These are phyloP conservation scores for Troilus luridus DNA, from an alignment of 2,888 invertebrate genomes.

Conservation along the genomic window DNA sequence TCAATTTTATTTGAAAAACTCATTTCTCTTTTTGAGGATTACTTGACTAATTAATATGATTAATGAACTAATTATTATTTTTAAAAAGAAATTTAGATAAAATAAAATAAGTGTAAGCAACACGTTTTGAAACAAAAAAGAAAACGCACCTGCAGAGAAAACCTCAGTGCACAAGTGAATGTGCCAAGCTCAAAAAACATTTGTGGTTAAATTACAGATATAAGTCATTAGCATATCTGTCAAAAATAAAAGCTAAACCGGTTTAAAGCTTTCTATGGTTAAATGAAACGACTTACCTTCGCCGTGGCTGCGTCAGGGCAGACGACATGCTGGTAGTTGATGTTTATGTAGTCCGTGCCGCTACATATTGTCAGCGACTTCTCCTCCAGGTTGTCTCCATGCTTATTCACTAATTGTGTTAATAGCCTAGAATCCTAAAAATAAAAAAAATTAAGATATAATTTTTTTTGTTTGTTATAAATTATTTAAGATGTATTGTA, in stretches of 20 bases:
- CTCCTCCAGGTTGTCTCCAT: conserved; percentile 87
- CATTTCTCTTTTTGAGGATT: too few species aligned
- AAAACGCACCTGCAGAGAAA: conserved; percentile 25
- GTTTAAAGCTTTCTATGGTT: background rate
- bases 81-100: background rate
- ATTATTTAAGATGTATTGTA: too few species aligned
- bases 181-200: conserved; percentile 49
- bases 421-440: conserved; percentile 85
- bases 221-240: conserved; percentile 47
- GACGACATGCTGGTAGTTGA: conserved; percentile 97
- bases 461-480: too few species aligned
- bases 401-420: conserved; percentile 82
- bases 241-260: conserved; percentile 24
- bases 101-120: conserved; percentile 36
- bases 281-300: conserved; percentile 77
- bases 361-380: conserved; percentile 97
- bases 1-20: too few species aligned
- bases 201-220: conserved; percentile 50
- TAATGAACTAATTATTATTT: background rate
- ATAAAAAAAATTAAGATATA: conserved; percentile 59
- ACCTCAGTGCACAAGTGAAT: conserved; percentile 50
- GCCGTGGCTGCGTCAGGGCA: conserved; percentile 94
- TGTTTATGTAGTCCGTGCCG: conserved; percentile 98
- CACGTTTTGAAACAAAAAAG: background rate
- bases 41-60: too few species aligned